phyloP scores from a whole-genome alignment of 1,140 invertebrate genomes.

The Dinoponera quadriceps region DNA sequence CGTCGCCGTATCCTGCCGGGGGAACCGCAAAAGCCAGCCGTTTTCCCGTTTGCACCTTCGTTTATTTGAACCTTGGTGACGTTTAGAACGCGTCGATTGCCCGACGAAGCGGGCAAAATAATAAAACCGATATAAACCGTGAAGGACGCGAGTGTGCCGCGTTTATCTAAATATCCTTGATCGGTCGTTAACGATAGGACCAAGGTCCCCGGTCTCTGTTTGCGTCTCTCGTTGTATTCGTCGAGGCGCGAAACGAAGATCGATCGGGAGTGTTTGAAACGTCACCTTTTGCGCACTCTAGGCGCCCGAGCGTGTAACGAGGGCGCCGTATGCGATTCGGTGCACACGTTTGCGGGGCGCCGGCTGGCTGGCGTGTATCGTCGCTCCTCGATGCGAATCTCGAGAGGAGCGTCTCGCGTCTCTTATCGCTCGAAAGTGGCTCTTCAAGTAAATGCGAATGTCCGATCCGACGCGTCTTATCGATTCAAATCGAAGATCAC shows the following conservation, averaged over 20 bases:
- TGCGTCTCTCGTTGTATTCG: not conserved
- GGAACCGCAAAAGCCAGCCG: too few relatives aligned
- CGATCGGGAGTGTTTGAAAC: slow-evolving; percentile 54
- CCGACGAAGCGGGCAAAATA: not conserved
- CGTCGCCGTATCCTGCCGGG: too few relatives aligned
- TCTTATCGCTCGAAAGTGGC: not conserved
- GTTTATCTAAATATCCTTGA: slow-evolving; percentile 39
- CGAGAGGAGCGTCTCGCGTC: too few relatives aligned
- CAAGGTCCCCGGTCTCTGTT: slow-evolving; percentile 29
- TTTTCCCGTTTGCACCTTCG: slow-evolving; percentile 28
- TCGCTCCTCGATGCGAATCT: not conserved
- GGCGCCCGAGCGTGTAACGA: slow-evolving; percentile 51
- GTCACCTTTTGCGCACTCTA: slow-evolving; percentile 32
- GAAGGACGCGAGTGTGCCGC: slow-evolving; percentile 4
- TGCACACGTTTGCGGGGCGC: slow-evolving; percentile 30
- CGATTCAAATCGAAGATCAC: too few relatives aligned
- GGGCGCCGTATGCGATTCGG: slow-evolving; percentile 54
- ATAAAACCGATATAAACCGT: not conserved
- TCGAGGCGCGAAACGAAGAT: slow-evolving; percentile 1
- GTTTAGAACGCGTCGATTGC: not conserved
- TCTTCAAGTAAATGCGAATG: too few relatives aligned
- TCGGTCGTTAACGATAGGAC: slow-evolving; percentile 19
- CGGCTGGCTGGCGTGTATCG: not conserved
- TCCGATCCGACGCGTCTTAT: too few relatives aligned
- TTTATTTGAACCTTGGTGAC: slow-evolving; percentile 9